A percentile compares a stretch with the other conserved stretches of the same genome.
These are phyloP conservation scores for Phocides pigmalion DNA, from an alignment of 1,140 invertebrate genomes.

Conservation along the genomic window DNA sequence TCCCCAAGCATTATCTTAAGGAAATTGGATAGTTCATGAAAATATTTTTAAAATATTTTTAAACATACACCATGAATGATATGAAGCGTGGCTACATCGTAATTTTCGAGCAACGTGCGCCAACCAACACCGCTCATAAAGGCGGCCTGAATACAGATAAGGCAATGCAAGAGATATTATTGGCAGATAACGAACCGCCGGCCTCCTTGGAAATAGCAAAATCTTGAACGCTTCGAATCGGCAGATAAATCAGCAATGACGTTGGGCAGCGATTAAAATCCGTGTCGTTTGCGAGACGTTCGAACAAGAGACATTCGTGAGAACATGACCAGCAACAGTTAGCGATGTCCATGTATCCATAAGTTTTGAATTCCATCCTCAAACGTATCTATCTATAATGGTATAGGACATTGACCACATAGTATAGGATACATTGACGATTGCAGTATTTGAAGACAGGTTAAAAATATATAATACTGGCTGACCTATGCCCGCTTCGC, in stretches of 20 bases:
- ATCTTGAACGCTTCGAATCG: constrained; percentile 41
- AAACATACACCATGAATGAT: too few relatives aligned
- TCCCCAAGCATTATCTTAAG: too few relatives aligned
- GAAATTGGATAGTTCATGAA: too few relatives aligned
- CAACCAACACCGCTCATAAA: constrained; percentile 26
- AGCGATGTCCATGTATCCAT: constrained; percentile 30
- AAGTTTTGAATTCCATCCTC: not conserved
- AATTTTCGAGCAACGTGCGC: constrained; percentile 21
- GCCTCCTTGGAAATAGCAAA: constrained; percentile 45
- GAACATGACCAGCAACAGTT: constrained; percentile 55
- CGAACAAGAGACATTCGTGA: constrained; percentile 66
- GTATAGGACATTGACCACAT: too few relatives aligned
- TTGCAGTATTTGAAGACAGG: too few relatives aligned
- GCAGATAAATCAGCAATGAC: constrained; percentile 70
- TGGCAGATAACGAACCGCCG: constrained; percentile 27
- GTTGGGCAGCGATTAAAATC: constrained; percentile 70
- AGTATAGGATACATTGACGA: too few relatives aligned
- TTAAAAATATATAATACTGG: too few relatives aligned
- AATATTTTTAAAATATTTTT: too few relatives aligned
- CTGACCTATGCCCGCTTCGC: too few relatives aligned
- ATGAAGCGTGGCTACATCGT: constrained; percentile 2
- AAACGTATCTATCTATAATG: too few relatives aligned
- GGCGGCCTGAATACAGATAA: constrained; percentile 33
- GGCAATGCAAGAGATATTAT: constrained; percentile 31
- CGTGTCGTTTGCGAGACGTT: constrained; percentile 60